A percentile compares a stretch with the other conserved stretches of the same genome.
phyloP scores from a whole-genome alignment of 2,797 vertebrate species.

The Epinephelus coioides region DNA sequence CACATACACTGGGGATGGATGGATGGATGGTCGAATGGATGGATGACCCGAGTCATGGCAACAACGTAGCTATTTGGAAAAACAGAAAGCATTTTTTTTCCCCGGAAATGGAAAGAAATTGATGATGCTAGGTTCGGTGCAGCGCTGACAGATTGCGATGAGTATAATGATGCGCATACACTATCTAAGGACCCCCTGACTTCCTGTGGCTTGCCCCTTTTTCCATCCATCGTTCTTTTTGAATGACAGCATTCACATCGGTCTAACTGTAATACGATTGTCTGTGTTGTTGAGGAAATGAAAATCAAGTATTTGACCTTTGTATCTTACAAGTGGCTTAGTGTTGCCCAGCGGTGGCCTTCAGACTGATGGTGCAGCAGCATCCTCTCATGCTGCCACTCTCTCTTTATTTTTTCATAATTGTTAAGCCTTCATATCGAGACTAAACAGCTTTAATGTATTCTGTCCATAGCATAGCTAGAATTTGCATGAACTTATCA shows the following conservation, averaged over 20 bases:
- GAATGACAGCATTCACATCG: conserved; percentile 78
- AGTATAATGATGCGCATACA: conserved; percentile 79
- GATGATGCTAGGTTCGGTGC: conserved; percentile 66
- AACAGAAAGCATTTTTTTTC: conserved; percentile 67
- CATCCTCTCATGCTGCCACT: conserved; percentile 49
- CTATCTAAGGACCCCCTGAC: conserved; percentile 53
- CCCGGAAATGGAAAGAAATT: conserved; percentile 77
- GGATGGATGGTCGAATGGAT: conserved; percentile 69
- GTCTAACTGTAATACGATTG: conserved; percentile 74
- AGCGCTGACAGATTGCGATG: conserved; percentile 63
- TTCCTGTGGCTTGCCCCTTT: conserved; percentile 76
- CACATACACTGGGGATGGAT: conserved; percentile 72
- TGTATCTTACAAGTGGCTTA: conserved; percentile 79
- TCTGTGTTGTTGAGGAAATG: conserved; percentile 80
- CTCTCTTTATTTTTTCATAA: conserved; percentile 44
- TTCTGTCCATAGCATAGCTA: conserved; percentile 62
- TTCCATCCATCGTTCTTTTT: conserved; percentile 66
- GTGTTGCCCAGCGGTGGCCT: conserved; percentile 65
- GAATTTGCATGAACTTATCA: conserved; percentile 79
- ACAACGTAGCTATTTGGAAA: conserved; percentile 80
- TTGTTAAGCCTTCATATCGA: conserved; percentile 65
- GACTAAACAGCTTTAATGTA: conserved; percentile 69
- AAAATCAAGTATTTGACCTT: conserved; percentile 85
- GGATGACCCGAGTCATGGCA: conserved; percentile 81
- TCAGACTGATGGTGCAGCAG: conserved; percentile 36